phyloP scores from a whole-genome alignment of 1,140 invertebrate genomes.

The Harlomillsia oculata region DNA sequence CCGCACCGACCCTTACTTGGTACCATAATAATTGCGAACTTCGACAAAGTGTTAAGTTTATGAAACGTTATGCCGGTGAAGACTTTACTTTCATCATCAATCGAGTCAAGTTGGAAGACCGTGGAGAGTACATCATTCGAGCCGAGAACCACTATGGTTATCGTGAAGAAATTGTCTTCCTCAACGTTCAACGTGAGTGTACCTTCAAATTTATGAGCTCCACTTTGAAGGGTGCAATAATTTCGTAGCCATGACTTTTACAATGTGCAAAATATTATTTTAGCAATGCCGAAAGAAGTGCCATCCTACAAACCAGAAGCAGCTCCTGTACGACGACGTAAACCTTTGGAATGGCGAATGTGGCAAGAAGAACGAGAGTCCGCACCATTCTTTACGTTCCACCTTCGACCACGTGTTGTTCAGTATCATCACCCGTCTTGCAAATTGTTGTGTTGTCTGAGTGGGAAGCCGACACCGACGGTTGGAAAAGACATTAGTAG shows the following conservation, averaged over 20 bases:
- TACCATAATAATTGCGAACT: conserved; percentile 84
- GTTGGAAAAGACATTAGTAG: conserved; percentile 47
- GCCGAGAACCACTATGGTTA: conserved; percentile 97
- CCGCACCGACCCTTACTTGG: conserved; percentile 91
- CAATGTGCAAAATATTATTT: no score
- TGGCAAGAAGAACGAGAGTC: conserved; percentile 82
- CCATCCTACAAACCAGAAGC: conserved; percentile 66
- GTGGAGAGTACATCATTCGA: conserved; percentile 92
- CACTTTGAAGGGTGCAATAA: background rate
- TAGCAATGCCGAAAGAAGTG: conserved; percentile 69
- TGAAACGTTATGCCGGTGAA: conserved; percentile 93
- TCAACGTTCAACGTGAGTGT: conserved; percentile 87
- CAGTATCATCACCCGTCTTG: conserved; percentile 79
- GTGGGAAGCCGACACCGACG: conserved; percentile 84
- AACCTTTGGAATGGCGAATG: conserved; percentile 70
- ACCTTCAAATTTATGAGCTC: background rate
- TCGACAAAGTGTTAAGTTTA: conserved; percentile 96
- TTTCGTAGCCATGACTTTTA: background rate
- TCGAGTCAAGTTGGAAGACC: conserved; percentile 83
- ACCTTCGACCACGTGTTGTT: conserved; percentile 92
- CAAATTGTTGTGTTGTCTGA: conserved; percentile 93
- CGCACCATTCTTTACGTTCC: conserved; percentile 91
- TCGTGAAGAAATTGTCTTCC: conserved; percentile 89
- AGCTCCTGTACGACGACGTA: conserved; percentile 56
- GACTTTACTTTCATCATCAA: conserved; percentile 98